Base-by-base conservation (phyloP, 2,113 vertebrate species). In the Orthonyx spaldingii region DNA sequence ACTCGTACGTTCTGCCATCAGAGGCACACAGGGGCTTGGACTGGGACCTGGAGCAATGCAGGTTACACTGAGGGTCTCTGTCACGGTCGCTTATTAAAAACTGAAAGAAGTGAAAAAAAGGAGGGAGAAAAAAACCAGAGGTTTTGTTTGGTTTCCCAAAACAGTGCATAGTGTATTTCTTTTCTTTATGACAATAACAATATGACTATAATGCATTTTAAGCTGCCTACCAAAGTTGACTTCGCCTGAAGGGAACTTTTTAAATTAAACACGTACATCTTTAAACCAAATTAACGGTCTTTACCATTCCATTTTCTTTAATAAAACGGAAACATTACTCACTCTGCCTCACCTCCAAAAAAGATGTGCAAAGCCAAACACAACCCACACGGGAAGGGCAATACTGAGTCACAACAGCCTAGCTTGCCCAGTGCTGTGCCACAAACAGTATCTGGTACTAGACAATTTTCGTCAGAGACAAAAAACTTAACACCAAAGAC, bases 31-130 rank as follows among this genome's bases (percentile, higher is more conserved):
- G 98, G 3, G 99, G 98, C 69, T 99, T 99, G 89, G 98, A 97
- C 78, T 98, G 98, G 32, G 98, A 98, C 95, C 98, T 97, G 60
- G 98, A 97, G 98, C 99, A 99, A 66, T 98, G 97, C 77, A 98
- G 97, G 94, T 98, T 98, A 77, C 99, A 99, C 79, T 99, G 98
- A 50, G 97, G 98, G 92, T 99, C 98, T 93, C 98, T 97, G 89
- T 98, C 97, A 74, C 97, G 97, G 96, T 99, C 99, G 1, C 99
- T 99, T 88, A 99, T 99, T 90, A 99, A 98, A 98, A 99, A 99
- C 99, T 99, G 96, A 93, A 96, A 57, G 61, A 47, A 82, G 61
- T 16, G 33, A 77, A 92, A 84, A 93, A 90, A 92, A 50, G 11
- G 47, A n/a, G 24, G 47, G 42, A 27, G 59, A 71, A 84, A 24